Base-by-base conservation (phyloP, 1,140 invertebrate species). In the Bombus superbus region DNA sequence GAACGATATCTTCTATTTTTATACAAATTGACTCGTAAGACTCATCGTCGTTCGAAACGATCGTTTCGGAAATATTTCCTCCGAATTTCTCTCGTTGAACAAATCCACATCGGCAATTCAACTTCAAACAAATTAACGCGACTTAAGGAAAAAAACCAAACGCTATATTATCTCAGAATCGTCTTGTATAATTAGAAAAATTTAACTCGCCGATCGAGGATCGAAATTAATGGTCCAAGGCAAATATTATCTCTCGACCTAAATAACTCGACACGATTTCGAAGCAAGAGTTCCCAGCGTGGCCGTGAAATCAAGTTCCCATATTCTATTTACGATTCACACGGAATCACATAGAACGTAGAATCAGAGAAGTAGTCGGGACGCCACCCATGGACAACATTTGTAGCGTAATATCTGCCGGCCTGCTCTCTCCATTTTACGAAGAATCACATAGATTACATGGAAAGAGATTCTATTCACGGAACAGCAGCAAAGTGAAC, bases 201-300 rank as follows among this genome's bases (percentile, higher is more conserved):
- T 32, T 73, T 25, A 18, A 32, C 18, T 73, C n/a, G 2, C 0
- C 15, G n/a, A 73, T 10, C 3, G 15, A 73, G 15, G 3, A 18
- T 44, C 25, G 40, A n/a, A 15, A 10, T 73, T 73, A 73, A 73
- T 15, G n/a, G 8, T 47, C 28, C 13, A 42, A 73, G 71, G 4
- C 28, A 22, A 73, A 53, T 25, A 18, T 47, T 47, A 11, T 75
- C 5, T 53, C n/a, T 75, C 73, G 22, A 25, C 73, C 42, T 75
- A 75, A 75, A 75, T 73, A 73, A 73, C 71, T 73, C 71, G 71
- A 47, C 71, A 73, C 71, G 38, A 72, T 72, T 72, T 25, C 73
- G 44, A 25, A 15, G 42, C 25, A 38, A 75, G 73, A 75, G 32
- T 38, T 53, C 44, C 8, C 10, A 35, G 10, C 35, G 38, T 77